Evolutionary conservation across 30 jellyfish, hydroid and myxozoan species (phyloP), one percentile per base, ranked within the genome.

Genomic region (Aurelia aurita complex sp. Pacific): DNA sequence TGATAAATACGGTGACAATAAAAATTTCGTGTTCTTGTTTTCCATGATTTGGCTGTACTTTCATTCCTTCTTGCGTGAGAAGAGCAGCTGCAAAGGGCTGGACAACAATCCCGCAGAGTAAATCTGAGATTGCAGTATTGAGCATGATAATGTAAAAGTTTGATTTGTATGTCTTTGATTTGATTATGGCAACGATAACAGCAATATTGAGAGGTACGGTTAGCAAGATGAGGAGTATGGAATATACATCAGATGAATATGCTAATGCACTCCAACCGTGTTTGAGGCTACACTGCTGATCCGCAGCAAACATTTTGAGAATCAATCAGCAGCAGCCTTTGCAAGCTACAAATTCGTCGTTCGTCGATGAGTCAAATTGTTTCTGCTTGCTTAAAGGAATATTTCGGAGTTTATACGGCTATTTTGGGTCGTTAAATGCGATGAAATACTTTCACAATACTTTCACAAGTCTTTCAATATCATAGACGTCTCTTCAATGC

Each of bases 41-140:
- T 8, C 34, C 36, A 5, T 35, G 18, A 1, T 66, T 57, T 0
- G 74, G 65, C 32, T 66, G 67, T 15, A 18, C 50, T 19, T 14
- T 35, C 46, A 86, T 74, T 34, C 79, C 95, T 54, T 86, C 95
- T 59, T 67, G 33, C 9, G 59, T 67, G 29, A 73, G 60, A 19
- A 86, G 63, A 2, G 36, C 79, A 12, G 90, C 95, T 0, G 83
- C 87, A 5, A 86, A 50, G 1, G 95, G 95, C 50, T 76, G 89
- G 1, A 73, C 63, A 14, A 86, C 53, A 4, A 60, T 33, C 1
- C 95, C 95, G 15, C 64, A 71, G 1, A 86, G 69, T 34, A 77
- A 66, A 46, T 86, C 95, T 33, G 95, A 86, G 2, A 77, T 43
- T 14, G 88, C 95, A 67, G 78, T 86, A 83, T 86, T 86, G 13